Percentiles rank a stretch among this genome's conserved stretches.
phyloP scores from a whole-genome alignment of 2,113 vertebrate genomes.

The Limnothrissa miodon region DNA sequence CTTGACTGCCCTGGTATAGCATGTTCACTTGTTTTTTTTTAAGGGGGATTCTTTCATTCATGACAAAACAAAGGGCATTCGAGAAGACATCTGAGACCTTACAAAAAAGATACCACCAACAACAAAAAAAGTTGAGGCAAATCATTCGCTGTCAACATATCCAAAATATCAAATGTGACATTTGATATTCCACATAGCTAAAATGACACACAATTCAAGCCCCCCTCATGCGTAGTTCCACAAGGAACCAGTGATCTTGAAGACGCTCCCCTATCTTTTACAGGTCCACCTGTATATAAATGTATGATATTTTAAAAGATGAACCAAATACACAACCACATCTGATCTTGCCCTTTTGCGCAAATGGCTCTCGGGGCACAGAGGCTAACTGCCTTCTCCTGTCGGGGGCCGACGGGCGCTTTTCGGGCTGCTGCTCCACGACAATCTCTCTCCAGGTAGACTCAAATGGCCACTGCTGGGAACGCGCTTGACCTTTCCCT shows the following conservation, averaged over 20 bases:
- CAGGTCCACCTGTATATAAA: slow-evolving; percentile 22
- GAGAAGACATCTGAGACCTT: not conserved
- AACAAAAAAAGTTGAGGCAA: not conserved
- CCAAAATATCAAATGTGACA: slow-evolving; percentile 23
- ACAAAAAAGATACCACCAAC: not conserved
- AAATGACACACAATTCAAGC: slow-evolving; percentile 24
- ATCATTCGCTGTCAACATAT: not conserved
- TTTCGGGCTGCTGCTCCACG: slow-evolving; percentile 41
- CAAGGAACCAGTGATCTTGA: slow-evolving; percentile 39
- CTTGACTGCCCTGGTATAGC: not conserved
- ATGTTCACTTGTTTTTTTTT: not conserved
- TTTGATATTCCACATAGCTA: slow-evolving; percentile 32
- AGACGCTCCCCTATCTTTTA: slow-evolving; percentile 53
- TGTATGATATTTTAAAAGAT: slow-evolving; percentile 46
- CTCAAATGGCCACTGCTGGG: slow-evolving; percentile 82
- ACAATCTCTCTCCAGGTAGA: slow-evolving; percentile 72
- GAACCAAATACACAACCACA: slow-evolving; percentile 56
- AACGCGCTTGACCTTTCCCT: slow-evolving; percentile 93
- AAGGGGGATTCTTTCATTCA: not conserved
- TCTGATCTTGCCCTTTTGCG: slow-evolving; percentile 73
- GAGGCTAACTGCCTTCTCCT: slow-evolving; percentile 65
- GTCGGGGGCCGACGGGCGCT: slow-evolving; percentile 34
- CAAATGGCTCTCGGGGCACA: slow-evolving; percentile 69
- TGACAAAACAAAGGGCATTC: not conserved
- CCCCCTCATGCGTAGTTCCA: slow-evolving; percentile 17